A percentile compares a stretch with the other conserved stretches of the same genome.
These are phyloP conservation scores for Amphiprion ocellaris DNA, from an alignment of 2,113 vertebrate genomes.

Conservation along the genomic window DNA sequence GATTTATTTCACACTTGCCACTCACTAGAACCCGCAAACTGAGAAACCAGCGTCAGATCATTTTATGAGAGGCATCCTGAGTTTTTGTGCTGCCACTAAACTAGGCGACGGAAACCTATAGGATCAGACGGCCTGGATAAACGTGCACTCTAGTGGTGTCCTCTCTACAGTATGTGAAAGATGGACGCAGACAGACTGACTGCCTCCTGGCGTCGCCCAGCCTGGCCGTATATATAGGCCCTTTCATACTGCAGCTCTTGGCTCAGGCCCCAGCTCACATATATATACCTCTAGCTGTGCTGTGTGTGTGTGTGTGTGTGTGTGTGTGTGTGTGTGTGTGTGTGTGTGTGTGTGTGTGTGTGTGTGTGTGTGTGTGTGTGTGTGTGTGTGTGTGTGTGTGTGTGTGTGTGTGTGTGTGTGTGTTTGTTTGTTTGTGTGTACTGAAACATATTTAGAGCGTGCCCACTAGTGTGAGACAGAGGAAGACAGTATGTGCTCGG, in stretches of 20 bases:
- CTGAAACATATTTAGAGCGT: constrained; percentile 46
- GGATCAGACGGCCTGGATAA: constrained; percentile 7
- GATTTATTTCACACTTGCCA: background rate
- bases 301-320: too few relatives aligned
- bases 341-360: too few relatives aligned
- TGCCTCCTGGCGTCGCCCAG: constrained; percentile 60
- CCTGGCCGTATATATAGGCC: constrained; percentile 56
- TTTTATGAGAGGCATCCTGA: background rate
- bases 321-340: too few relatives aligned
- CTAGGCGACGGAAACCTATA: background rate
- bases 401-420: constrained; percentile 27
- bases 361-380: too few relatives aligned
- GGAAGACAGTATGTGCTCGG: constrained; percentile 21
- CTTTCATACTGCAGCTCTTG: constrained; percentile 61
- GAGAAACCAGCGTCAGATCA: background rate
- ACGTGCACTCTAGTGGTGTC: constrained; percentile 16
- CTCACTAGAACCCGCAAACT: background rate
- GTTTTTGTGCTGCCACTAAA: background rate
- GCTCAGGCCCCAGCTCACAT: constrained; percentile 40
- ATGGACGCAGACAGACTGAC: constrained; percentile 33
- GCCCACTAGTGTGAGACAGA: constrained; percentile 19
- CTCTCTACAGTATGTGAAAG: constrained; percentile 19
- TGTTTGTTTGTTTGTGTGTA: constrained; percentile 46
- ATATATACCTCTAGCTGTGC: constrained; percentile 31
- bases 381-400: constrained; percentile 39